Base-by-base conservation (phyloP, 2,888 invertebrate species). In the Leptopterna dolabrata region DNA sequence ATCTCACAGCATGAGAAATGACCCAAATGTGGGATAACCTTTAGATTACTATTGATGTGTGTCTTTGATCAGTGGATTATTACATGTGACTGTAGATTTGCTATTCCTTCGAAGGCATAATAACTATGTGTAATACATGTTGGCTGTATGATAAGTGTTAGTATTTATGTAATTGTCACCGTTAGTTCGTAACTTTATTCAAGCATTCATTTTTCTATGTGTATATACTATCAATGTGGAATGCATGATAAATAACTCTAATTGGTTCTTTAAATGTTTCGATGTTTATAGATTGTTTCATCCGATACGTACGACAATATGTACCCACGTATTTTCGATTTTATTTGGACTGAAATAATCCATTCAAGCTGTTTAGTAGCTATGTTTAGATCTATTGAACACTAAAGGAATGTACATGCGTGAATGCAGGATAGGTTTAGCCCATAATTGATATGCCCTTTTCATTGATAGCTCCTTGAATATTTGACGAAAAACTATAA, bases 101-200 rank as follows among this genome's bases (percentile, higher is more conserved):
- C 78, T 86, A 78, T 76, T 86, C n/a, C 63, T 86, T 63, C 27
- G 24, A 63, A 51, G 80, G 73, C 47, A 84, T 84, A 30, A 45
- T 43, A 87, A 73, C 13, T 87, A 82, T 76, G 83, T 83, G 87
- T 87, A 76, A 78, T 88, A 27, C 13, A 55, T 88, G 86, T 88
- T 88, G 88, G 88, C 88, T 88, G 88, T 87, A 88, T 88, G 86
- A 86, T 88, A 81, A 82, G 43, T 88, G 88, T 88, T 88, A 88
- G 88, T 87, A 85, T 86, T 76, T 45, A 87, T 84, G 73, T 85
- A 87, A 83, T 27, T 45, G 78, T 78, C 43, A 45, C 76, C 43
- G 51, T 84, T 86, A 76, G 71, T 19, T 80, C 76, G 71, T 87
- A 80, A 88, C 71, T 88, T 78, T 83, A 51, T 45, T 78, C 27